phyloP scores from a whole-genome alignment of 2,797 vertebrate species.

The Siniperca scherzeri region DNA sequence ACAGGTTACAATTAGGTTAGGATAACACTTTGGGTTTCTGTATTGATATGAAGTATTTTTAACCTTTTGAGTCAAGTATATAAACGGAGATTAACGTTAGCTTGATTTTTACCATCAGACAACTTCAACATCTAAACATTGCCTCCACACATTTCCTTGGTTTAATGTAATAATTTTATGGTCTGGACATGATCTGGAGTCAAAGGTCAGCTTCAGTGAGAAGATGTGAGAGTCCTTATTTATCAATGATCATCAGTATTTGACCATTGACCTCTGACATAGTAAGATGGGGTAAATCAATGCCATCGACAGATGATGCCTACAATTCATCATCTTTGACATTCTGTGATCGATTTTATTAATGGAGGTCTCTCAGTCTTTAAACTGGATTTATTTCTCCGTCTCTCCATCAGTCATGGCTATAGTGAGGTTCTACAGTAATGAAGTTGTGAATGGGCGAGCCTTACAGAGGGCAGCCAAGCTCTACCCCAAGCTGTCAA shows the following conservation, averaged over 20 bases:
- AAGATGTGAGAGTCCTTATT: background rate
- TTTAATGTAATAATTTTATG: background rate
- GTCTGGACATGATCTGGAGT: slow-evolving; percentile 8
- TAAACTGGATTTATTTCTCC: slow-evolving; percentile 15
- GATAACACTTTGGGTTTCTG: background rate
- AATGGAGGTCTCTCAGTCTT: background rate
- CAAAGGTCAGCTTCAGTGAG: slow-evolving; percentile 37
- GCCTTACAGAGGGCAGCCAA: slow-evolving; percentile 76
- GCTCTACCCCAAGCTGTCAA: slow-evolving; percentile 77
- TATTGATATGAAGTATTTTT: background rate
- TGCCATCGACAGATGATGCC: background rate
- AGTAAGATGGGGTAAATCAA: background rate
- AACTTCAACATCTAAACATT: background rate
- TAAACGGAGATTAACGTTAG: background rate
- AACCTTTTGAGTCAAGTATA: background rate
- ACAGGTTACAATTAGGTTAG: too few species aligned
- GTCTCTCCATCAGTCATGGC: slow-evolving; percentile 78
- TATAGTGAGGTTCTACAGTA: slow-evolving; percentile 84
- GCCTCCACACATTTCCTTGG: background rate
- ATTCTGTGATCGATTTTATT: slow-evolving; percentile 3
- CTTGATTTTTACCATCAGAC: background rate
- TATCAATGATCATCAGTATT: slow-evolving; percentile 10
- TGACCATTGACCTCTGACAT: slow-evolving; percentile 28
- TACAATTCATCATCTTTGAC: background rate
- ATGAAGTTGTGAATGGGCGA: slow-evolving; percentile 71